These are phyloP conservation scores for Rhynchonycteris naso DNA, from an alignment of 2,797 vertebrate species.

Conservation along the genomic window DNA sequence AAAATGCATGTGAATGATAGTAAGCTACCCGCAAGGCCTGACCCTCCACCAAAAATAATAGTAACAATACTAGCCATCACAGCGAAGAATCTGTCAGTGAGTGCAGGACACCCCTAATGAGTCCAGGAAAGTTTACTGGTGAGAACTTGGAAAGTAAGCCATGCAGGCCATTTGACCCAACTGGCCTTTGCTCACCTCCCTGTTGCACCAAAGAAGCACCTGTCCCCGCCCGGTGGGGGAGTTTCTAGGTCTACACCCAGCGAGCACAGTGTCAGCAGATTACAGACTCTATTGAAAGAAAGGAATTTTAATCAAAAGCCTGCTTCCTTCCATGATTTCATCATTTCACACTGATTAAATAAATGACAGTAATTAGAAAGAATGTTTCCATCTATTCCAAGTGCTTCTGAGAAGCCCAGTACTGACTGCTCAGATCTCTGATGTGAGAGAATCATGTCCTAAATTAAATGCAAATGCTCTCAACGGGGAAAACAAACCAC, in stretches of 20 bases:
- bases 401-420: background rate
- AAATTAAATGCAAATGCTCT: conserved; percentile 56
- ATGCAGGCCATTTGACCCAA: background rate
- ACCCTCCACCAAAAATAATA: too few relatives aligned
- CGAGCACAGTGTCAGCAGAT: background rate
- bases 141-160: background rate
- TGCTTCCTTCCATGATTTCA: conserved; percentile 23
- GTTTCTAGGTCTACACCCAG: background rate
- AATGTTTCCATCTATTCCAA: conserved; percentile 28
- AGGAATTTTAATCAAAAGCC: conserved; percentile 42
- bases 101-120: background rate
- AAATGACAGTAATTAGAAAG: conserved; percentile 52
- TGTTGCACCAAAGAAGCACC: background rate
- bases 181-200: background rate
- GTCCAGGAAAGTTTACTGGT: background rate
- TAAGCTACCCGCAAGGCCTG: background rate
- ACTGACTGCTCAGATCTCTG: background rate
- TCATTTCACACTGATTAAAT: background rate
- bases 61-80: background rate
- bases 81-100: background rate
- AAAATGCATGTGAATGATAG: background rate
- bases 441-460: conserved; percentile 39
- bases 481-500: background rate
- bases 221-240: background rate
- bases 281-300: background rate